Evolutionary conservation across 2,888 invertebrate genomes (phyloP), one percentile per base, ranked within the genome.

Genomic region (Caenorhabditis sulstoni): DNA sequence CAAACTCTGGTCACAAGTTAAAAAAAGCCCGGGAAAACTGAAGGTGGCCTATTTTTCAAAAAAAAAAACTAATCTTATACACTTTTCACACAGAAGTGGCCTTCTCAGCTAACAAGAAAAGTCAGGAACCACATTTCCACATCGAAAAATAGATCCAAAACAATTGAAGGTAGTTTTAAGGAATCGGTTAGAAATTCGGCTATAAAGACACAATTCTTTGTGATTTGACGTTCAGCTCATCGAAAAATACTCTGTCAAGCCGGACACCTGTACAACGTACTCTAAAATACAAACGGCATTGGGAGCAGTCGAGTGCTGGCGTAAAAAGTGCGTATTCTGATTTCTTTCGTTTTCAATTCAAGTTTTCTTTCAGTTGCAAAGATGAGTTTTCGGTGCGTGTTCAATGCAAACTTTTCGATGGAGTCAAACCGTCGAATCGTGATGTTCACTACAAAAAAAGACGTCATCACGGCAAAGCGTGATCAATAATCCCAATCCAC

Each of bases 401-500:
- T 9, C 57, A 64, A 35, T 73, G 73, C 58, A 65, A 50, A 44
- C 41, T 73, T 14, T 73, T 64, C 18, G 73, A 73, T 44, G 64
- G 73, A n/a, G 73, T 73, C 11, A 64, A 73, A 41, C 58, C 57
- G 12, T 9, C 37, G 7, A 73, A 58, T 41, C 73, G 73, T 2
- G 57, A 52, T 8, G 39, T 45, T 20, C 39, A 64, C n/a, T 73
- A 64, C 52, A 73, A 73, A 39, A 73, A 64, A 23, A 57, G 73
- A 12, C 73, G 73, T 14, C 73, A 73, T 45, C 73, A 73, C 18
- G 73, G 73, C 14, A 73, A 62, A 52, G 57, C 64, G 16, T 73
- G 50, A 64, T 7, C 20, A 50, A 41, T 9, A 50, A n/a, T n/a
- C n/a, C n/a, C n/a, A n/a, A n/a, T n/a, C n/a, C n/a, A n/a, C n/a